Percentiles rank a stretch among this genome's conserved stretches.
Conservation (phyloP, 1,140 invertebrate genomes). For the Paraescarpia echinospica region DNA sequence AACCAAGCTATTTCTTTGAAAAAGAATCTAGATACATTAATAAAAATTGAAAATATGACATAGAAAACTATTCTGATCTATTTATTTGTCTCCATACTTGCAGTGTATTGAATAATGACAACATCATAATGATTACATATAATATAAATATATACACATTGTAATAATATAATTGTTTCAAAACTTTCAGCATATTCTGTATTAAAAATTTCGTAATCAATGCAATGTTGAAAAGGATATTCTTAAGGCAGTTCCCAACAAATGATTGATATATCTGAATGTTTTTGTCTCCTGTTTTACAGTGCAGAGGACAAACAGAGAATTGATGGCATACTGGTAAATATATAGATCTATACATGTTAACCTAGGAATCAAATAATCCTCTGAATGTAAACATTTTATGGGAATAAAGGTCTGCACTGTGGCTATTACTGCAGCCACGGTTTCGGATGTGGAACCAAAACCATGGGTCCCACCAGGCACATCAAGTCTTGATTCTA, state of each 20-base stretch:
- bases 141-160: not conserved
- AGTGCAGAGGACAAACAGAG: not conserved
- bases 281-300: constrained; percentile 10
- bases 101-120: not conserved
- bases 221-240: not conserved
- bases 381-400: not conserved
- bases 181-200: not conserved
- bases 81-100: not conserved
- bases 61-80: no score
- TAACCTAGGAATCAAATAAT: not conserved
- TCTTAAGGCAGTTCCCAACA: not conserved
- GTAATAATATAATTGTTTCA: not conserved
- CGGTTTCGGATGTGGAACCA: no score
- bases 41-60: no score
- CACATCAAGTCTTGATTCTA: no score
- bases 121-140: not conserved
- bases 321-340: constrained; percentile 13
- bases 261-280: not conserved
- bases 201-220: not conserved
- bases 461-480: no score
- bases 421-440: no score
- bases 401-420: no score
- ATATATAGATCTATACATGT: constrained; percentile 4
- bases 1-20: no score
- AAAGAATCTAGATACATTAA: no score